Evolutionary conservation across 2,888 invertebrate genomes (phyloP).

Genomic region (Athalia circularis): DNA sequence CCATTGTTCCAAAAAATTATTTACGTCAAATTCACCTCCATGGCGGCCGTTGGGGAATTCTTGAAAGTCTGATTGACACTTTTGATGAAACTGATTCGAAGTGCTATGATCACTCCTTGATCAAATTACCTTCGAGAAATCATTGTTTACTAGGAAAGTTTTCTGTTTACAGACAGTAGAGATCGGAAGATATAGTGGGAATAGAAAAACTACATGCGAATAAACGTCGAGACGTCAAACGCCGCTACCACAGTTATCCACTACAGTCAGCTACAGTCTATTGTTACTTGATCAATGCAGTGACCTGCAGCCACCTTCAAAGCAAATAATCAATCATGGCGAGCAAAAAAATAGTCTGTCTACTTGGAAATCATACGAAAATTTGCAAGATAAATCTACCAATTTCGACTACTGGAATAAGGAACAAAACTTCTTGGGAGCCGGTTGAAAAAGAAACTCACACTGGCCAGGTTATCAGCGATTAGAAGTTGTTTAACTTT

Average conservation of each 20-base stretch:
- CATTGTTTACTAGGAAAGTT: neutral
- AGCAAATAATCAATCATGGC: slow-evolving; percentile 61
- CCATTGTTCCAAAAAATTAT: too few species aligned
- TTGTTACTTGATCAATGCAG: too few species aligned
- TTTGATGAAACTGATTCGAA: neutral
- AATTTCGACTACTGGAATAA: slow-evolving; percentile 49
- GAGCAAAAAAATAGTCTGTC: slow-evolving; percentile 56
- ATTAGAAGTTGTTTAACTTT: slow-evolving; percentile 43
- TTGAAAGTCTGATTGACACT: slow-evolving; percentile 1
- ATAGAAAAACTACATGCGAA: slow-evolving; percentile 7
- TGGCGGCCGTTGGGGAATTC: neutral
- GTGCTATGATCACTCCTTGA: slow-evolving; percentile 23
- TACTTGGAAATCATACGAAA: slow-evolving; percentile 59
- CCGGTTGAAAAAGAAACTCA: slow-evolving; percentile 76
- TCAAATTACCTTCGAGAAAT: slow-evolving; percentile 1
- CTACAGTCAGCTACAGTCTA: neutral
- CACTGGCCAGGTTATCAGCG: slow-evolving; percentile 77
- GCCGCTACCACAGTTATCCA: too few species aligned
- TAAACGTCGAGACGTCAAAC: slow-evolving; percentile 16
- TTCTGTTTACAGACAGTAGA: neutral
- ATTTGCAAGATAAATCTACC: slow-evolving; percentile 53
- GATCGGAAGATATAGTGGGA: neutral
- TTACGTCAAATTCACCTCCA: slow-evolving; percentile 21
- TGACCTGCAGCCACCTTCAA: too few species aligned
- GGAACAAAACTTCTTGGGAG: slow-evolving; percentile 57